A percentile compares a stretch with the other conserved stretches of the same genome.
phyloP scores from a whole-genome alignment of 2,888 invertebrate genomes.

The Petrophora chlorosata region DNA sequence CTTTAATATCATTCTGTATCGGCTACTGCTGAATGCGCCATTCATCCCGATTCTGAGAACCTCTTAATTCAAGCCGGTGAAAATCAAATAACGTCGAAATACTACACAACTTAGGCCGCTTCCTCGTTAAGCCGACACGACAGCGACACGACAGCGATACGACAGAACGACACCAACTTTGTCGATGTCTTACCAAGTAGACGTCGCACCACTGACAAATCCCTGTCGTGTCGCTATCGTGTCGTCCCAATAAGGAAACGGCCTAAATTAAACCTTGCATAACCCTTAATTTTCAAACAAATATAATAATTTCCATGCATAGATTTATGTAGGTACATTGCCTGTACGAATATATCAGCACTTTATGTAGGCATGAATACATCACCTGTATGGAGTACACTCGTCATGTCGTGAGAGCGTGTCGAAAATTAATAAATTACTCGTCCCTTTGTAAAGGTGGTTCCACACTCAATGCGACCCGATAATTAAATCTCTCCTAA shows the following conservation, averaged over 20 bases:
- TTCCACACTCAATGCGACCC: conserved; percentile 44
- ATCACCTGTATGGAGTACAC: conserved; percentile 2
- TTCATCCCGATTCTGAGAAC: not conserved
- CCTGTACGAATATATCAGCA: too few species aligned
- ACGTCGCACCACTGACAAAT: too few species aligned
- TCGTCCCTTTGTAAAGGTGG: conserved; percentile 36
- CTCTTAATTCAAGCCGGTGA: not conserved
- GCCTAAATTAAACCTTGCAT: conserved; percentile 7
- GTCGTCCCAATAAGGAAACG: too few species aligned
- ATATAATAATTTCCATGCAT: not conserved
- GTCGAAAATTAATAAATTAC: conserved; percentile 43
- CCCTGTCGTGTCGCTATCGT: too few species aligned
- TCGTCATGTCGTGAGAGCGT: conserved; percentile 22
- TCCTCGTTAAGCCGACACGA: too few species aligned
- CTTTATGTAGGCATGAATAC: too few species aligned
- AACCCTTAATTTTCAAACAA: conserved; percentile 2
- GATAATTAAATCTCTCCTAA: conserved; percentile 62
- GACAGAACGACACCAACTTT: too few species aligned
- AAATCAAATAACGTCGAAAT: not conserved
- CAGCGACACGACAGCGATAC: too few species aligned
- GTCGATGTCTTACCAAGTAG: too few species aligned
- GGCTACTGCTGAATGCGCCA: too few species aligned
- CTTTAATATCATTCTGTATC: too few species aligned
- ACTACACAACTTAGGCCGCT: not conserved
- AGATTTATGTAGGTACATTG: not conserved